These are phyloP conservation scores for Anser brachyrhynchus DNA, from an alignment of 2,113 vertebrate genomes.

Conservation along the genomic window DNA sequence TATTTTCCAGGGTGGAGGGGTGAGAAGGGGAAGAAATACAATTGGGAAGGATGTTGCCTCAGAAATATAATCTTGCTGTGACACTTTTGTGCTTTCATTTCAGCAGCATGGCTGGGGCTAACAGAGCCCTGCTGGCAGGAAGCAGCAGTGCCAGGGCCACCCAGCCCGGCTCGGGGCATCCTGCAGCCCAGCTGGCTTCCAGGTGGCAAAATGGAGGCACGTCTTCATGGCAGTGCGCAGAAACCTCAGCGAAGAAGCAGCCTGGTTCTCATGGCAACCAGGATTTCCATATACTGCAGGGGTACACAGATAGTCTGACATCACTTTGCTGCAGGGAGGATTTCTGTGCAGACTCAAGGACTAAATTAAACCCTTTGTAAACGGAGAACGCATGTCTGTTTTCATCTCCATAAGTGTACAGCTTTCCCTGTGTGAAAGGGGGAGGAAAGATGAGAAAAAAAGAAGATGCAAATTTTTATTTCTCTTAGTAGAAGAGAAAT, in stretches of 20 bases:
- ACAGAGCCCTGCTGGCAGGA: background rate
- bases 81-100: background rate
- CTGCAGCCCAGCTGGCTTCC: background rate
- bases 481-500: background rate
- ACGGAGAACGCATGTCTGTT: background rate
- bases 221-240: background rate
- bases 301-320: constrained; percentile 46
- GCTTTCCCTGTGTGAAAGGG: background rate
- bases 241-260: constrained; percentile 28
- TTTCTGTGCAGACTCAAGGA: constrained; percentile 40
- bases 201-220: constrained; percentile 28
- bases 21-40: background rate
- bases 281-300: constrained; percentile 69
- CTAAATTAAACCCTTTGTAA: constrained; percentile 51
- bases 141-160: background rate
- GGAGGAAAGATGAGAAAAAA: background rate
- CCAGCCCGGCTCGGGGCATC: background rate
- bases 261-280: constrained; percentile 70
- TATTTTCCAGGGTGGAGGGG: background rate
- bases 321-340: constrained; percentile 72
- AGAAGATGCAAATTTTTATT: background rate
- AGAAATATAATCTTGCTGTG: background rate
- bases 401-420: background rate
- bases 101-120: background rate
- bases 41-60: background rate